phyloP scores from a whole-genome alignment of 1,140 invertebrate species.

The Heliconius nattereri region DNA sequence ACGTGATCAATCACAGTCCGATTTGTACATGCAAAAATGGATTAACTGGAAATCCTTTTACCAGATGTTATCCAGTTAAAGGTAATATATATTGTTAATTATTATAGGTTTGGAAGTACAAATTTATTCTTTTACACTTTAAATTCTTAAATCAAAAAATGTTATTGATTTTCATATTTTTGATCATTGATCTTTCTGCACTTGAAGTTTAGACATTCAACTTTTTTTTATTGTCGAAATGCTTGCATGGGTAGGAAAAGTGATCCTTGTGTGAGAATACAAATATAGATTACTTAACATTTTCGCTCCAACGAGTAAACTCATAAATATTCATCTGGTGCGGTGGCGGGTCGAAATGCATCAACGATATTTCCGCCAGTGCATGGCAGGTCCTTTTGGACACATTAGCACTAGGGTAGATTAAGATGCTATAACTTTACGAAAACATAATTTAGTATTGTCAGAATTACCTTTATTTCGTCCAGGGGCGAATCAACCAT shows the following conservation, averaged over 20 bases:
- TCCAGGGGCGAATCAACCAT: no score
- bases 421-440: no score
- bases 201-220: not conserved
- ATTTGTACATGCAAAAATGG: slow-evolving; percentile 85
- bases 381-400: no score
- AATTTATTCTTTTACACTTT: not conserved
- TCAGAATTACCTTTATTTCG: not conserved
- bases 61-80: slow-evolving; percentile 84
- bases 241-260: not conserved
- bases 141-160: not conserved
- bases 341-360: no score
- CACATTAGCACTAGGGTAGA: no score
- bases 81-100: slow-evolving; percentile 50
- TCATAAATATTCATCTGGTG: no score
- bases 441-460: no score
- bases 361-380: no score
- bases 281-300: not conserved
- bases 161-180: not conserved
- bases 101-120: not conserved
- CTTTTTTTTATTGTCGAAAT: no score
- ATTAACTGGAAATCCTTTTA: slow-evolving; percentile 87
- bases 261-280: not conserved
- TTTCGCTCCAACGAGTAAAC: no score
- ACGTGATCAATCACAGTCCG: slow-evolving; percentile 89
- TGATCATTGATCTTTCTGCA: not conserved